Base-by-base conservation (phyloP, 2,888 invertebrate genomes). In the Alentia gelatinosa region DNA sequence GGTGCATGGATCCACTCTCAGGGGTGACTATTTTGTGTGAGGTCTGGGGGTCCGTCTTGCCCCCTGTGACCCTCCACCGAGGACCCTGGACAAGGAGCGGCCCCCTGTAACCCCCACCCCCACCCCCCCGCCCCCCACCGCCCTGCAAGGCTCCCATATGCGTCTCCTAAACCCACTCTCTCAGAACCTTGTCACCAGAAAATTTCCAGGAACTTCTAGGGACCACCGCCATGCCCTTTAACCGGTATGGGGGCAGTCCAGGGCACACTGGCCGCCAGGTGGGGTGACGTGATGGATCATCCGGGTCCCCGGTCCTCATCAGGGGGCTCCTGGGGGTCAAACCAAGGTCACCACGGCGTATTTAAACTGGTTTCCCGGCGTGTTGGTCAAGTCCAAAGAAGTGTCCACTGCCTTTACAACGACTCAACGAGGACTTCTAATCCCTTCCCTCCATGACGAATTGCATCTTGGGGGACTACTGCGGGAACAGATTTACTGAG, bases 321-420 rank as follows among this genome's bases (percentile, higher is more conserved):
- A 19, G 19, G 56, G 56, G 5, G n/a, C 56, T 56, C n/a, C 56
- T 3, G 56, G 79, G 79, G 79, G 79, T 79, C 79, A 79, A 79
- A 1, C 37, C 37, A 56, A 26, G 79, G 79, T 79, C 79, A 79
- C 79, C 35, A 39, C 35, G 79, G 79, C 26, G 79, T 79, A 79
- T 79, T 79, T 79, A 79, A 79, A 79, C 79, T 79, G 79, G 79
- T 79, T 56, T 12, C n/a, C 37, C n/a, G 1, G 37, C 79, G 37
- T 79, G 79, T 79, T 19, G 3, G 15, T n/a, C 79, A 39, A 79
- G 79, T 79, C 39, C 5, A 79, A 79, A 79, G 79, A 35, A 79
- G 37, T 79, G 79, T 79, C 15, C n/a, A n/a, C 37, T 19, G 9
- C 37, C 35, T 12, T 37, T n/a, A 1, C 37, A 56, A 56, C n/a